Percentiles rank a stretch among this genome's conserved stretches.
Conservation (phyloP, 2,797 vertebrate genomes). For the Stomatorhinus walkeri region DNA sequence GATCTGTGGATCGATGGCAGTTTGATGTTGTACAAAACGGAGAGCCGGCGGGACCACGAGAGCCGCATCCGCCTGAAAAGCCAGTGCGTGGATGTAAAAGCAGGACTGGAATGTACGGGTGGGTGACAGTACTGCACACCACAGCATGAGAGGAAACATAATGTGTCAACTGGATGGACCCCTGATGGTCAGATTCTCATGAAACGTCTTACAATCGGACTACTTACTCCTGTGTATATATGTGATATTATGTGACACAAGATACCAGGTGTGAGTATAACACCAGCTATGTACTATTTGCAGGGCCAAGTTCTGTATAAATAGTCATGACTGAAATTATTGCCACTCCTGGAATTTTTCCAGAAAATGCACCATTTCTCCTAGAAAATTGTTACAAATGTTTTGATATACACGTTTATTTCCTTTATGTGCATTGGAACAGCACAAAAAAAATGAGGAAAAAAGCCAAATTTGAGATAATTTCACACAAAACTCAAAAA, state of each 20-base stretch:
- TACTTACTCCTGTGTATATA: neutral
- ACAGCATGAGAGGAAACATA: neutral
- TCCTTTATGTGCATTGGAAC: too few relatives aligned
- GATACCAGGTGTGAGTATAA: neutral
- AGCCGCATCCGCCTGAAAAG: conserved; percentile 70
- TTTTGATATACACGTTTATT: too few relatives aligned
- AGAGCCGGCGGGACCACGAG: conserved; percentile 71
- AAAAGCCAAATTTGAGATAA: too few relatives aligned
- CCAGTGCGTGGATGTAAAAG: conserved; percentile 67
- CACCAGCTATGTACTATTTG: neutral
- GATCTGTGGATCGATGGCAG: conserved; percentile 89
- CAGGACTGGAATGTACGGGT: conserved; percentile 80
- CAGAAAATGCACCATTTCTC: too few relatives aligned
- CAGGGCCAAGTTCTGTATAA: neutral
- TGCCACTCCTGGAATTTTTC: too few relatives aligned
- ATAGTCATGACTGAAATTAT: too few relatives aligned
- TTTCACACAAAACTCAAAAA: too few relatives aligned
- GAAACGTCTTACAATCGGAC: neutral
- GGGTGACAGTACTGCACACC: neutral
- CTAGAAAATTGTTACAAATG: too few relatives aligned
- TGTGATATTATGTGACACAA: neutral
- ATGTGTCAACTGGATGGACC: neutral
- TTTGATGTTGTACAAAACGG: conserved; percentile 78
- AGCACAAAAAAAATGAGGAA: too few relatives aligned
- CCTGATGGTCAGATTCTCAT: neutral